Conservation (phyloP, 2,797 vertebrate genomes). For the Australoheros facetus region DNA sequence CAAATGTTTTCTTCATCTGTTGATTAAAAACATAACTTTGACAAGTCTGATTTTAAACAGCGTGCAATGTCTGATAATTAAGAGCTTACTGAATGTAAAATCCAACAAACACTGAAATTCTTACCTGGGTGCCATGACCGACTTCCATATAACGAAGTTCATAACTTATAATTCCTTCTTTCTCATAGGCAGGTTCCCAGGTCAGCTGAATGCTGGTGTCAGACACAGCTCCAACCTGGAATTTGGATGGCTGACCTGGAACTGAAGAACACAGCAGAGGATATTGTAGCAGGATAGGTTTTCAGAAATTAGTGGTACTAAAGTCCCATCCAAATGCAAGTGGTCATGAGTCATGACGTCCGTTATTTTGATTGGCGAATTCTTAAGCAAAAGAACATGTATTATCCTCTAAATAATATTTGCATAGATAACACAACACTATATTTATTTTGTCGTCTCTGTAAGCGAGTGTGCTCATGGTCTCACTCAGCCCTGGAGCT, state of each 20-base stretch:
- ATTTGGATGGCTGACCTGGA: constrained; percentile 91
- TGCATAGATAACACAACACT: not conserved
- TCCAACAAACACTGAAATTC: not conserved
- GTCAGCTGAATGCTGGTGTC: constrained; percentile 92
- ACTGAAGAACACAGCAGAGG: constrained; percentile 63
- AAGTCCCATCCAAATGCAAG: not conserved
- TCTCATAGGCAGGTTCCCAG: constrained; percentile 91
- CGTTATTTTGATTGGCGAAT: not conserved
- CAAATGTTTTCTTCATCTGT: constrained; percentile 90
- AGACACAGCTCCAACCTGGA: constrained; percentile 91
- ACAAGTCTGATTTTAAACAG: not conserved
- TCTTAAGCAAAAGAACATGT: constrained; percentile 6
- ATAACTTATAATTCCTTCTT: constrained; percentile 93
- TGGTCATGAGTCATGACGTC: not conserved
- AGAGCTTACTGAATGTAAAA: not conserved
- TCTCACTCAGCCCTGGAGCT: not conserved
- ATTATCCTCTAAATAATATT: not conserved
- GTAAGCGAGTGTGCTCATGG: not conserved
- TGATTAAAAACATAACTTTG: constrained; percentile 18
- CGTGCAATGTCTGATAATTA: not conserved
- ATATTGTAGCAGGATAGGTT: not conserved
- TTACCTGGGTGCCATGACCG: constrained; percentile 85
- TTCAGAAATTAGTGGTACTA: not conserved
- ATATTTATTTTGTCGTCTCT: not conserved
- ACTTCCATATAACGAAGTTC: constrained; percentile 91